Percentiles rank a stretch among this genome's conserved stretches.
These are phyloP conservation scores for Apotomis betuletana DNA, from an alignment of 2,888 invertebrate species.

Conservation along the genomic window DNA sequence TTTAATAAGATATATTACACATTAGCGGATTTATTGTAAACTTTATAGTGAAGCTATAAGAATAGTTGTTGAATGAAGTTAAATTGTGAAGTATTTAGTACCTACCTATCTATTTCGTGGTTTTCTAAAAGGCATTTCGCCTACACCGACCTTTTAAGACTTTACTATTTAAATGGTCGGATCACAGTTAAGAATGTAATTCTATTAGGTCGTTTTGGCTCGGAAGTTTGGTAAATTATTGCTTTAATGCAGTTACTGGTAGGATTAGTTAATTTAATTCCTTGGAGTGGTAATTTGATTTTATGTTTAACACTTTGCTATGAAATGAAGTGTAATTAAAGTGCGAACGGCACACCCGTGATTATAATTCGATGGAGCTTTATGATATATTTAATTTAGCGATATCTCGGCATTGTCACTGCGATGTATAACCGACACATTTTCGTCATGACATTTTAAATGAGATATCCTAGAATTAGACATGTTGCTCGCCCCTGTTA, in stretches of 20 bases:
- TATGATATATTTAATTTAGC: too few species aligned
- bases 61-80: background rate
- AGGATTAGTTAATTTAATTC: constrained; percentile 39
- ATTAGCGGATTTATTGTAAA: background rate
- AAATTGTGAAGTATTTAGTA: background rate
- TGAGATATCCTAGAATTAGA: too few species aligned
- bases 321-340: constrained; percentile 5
- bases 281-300: constrained; percentile 33
- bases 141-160: constrained; percentile 29
- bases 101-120: constrained; percentile 12
- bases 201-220: background rate
- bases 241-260: constrained; percentile 29
- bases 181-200: background rate
- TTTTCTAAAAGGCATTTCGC: constrained; percentile 16
- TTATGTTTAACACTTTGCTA: constrained; percentile 30
- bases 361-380: too few species aligned
- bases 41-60: constrained; percentile 1
- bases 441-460: too few species aligned
- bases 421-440: too few species aligned
- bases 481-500: too few species aligned
- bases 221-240: constrained; percentile 27
- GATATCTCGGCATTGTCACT: too few species aligned
- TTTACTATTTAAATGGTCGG: background rate
- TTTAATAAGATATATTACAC: constrained; percentile 36
- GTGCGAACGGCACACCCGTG: background rate